Base-by-base conservation (phyloP, 2,888 invertebrate genomes). In the Euplagia quadripunctaria region DNA sequence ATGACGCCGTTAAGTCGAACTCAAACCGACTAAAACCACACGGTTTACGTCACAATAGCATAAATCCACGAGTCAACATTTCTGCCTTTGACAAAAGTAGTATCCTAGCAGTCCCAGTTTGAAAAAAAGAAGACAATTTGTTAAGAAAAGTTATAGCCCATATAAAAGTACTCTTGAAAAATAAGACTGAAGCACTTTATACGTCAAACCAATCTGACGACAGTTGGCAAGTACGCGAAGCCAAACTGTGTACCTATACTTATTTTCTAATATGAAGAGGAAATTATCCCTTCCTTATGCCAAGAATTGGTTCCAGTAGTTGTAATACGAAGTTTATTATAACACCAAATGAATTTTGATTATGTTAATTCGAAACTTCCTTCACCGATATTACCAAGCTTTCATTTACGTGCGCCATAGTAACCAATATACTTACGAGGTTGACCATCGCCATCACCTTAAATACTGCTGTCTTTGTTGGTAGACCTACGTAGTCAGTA, bases 381-480 rank as follows among this genome's bases (percentile, higher is more conserved):
- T 70, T 14, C 31, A 66, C 67, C 51, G 20, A 68, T 64, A 63
- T 20, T 20, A 64, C 52, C 73, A 51, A 71, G 64, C 55, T 64
- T 42, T 68, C 68, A 73, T 68, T 68, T 75, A 68, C 70, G 70
- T 74, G 64, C 51, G 51, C 14, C 64, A 51, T 65, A 79, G 79
- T 68, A 80, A 76, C 69, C 74, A 67, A 80, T 80, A 71, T 74
- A 73, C 65, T 64, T 71, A 68, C 31, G 20, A n/a, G 5, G 49
- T 20, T 66, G 20, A 51, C 31, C 11, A 6, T 14, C 8, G 11
- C 31, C 31, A 51, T 31, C 49, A 9, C 46, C 16, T 51, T 51
- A n/a, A 16, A 51, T 51, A 51, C 31, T 46, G 4, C 16, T 31
- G 6, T 31, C 31, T 6, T n/a, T 66, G 31, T 49, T 20, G 7